Base-by-base conservation (phyloP, 2,888 invertebrate genomes). In the Steinernema carpocapsae region DNA sequence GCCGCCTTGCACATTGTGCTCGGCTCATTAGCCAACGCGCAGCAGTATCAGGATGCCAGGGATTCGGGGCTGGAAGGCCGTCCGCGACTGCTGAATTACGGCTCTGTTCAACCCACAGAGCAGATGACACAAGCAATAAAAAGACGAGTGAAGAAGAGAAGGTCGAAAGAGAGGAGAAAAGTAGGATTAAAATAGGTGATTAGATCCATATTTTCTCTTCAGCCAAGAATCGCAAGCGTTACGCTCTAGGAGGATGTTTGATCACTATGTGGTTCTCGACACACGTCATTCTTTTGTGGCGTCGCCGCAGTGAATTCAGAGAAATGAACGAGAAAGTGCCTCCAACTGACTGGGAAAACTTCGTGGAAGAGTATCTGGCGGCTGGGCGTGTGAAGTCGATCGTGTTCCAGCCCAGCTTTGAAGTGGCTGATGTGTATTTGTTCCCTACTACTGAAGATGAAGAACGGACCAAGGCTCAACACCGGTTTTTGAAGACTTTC, bases 261-360 rank as follows among this genome's bases (percentile, higher is more conserved):
- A 26, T 64, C n/a, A 64, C 64, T 6, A 64, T 64, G 64, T 64
- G 26, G 26, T 64, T 64, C n/a, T 64, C 64, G 1, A 64, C 64
- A 4, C 64, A 64, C 19, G 64, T 29, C 7, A 32, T 64, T 10
- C 26, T 64, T 6, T 32, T 64, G 12, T 64, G 64, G 64, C 64
- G 64, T 10, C 64, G 64, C 19, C 29, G 64, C 2, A 64, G 29
- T 37, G 64, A 64, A 32, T 17, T 26, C 10, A 29, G 32, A 32
- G 19, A 26, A 17, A 17, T 64, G 64, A 17, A 64, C 32, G 64
- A 32, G 32, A 26, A 64, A 32, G 14, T 64, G 37, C 64, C 64
- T 1, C 64, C 64, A 12, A 37, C 29, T 17, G 64, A 64, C 2
- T 64, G 29, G 32, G 37, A 64, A 37, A 3, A 17, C 6, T 64